A percentile compares a stretch with the other conserved stretches of the same genome.
Conservation (phyloP, 2,113 vertebrate species). For the Turnix velox region DNA sequence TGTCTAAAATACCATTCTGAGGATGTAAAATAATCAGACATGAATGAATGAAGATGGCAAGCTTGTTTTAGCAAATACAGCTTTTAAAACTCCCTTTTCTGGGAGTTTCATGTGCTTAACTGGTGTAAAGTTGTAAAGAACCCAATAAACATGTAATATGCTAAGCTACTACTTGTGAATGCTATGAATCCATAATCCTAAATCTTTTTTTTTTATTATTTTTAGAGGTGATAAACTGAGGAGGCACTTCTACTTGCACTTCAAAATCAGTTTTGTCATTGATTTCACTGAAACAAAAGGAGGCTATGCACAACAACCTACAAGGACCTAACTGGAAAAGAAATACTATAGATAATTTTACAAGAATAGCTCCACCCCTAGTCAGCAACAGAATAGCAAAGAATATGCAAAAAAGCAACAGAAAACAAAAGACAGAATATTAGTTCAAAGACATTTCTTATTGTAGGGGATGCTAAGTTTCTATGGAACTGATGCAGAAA, state of each 20-base stretch:
- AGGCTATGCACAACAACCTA: too few relatives aligned
- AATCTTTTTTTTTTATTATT: neutral
- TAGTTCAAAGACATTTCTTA: neutral
- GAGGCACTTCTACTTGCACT: neutral
- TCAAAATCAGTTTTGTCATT: conserved; percentile 14
- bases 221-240: neutral
- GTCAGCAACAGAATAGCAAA: neutral
- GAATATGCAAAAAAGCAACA: neutral
- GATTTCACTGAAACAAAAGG: neutral
- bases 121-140: too few relatives aligned
- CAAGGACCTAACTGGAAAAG: neutral
- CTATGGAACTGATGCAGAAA: neutral
- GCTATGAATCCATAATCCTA: neutral
- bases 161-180: neutral
- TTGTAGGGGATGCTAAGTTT: neutral
- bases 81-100: neutral
- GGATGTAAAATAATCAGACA: neutral
- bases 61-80: neutral
- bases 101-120: neutral
- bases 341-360: neutral
- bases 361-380: neutral
- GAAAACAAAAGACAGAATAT: neutral
- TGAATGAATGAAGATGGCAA: neutral
- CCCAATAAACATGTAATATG: neutral
- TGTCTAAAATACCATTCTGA: neutral